Evolutionary conservation across 2,888 invertebrate genomes (phyloP).

Genomic region (Furcula furcula): DNA sequence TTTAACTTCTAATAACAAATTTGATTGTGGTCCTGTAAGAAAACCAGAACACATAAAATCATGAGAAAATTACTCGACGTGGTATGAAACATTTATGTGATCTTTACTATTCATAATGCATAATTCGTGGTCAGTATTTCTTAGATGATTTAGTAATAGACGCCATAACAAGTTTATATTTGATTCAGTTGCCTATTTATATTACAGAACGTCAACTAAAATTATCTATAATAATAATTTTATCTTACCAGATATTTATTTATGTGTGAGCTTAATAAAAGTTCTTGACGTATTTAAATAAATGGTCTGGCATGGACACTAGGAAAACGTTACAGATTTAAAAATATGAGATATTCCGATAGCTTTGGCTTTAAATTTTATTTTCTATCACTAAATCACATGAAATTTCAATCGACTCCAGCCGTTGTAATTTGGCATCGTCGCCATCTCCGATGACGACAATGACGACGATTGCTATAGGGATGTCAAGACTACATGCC

Average conservation of each 20-base stretch:
- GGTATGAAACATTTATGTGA: background rate
- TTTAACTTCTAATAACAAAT: background rate
- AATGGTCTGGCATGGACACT: background rate
- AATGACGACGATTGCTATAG: background rate
- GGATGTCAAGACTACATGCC: background rate
- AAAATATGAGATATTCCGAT: conserved; percentile 1
- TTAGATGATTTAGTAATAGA: too few species aligned
- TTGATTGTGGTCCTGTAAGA: background rate
- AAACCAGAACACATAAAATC: background rate
- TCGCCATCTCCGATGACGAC: background rate
- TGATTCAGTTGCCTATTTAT: background rate
- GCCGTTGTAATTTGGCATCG: background rate
- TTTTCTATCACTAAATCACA: background rate
- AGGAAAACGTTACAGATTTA: conserved; percentile 1
- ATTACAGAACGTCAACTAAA: too few species aligned
- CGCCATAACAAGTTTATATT: background rate
- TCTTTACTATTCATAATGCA: background rate
- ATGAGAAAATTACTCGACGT: background rate
- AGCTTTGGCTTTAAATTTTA: background rate
- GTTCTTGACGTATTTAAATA: background rate
- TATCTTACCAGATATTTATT: background rate
- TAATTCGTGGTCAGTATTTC: background rate
- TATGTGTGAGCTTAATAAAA: background rate
- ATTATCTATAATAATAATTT: too few species aligned
- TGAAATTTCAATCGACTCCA: conserved; percentile 1